A percentile compares a stretch with the other conserved stretches of the same genome.
phyloP scores from a whole-genome alignment of 2,888 invertebrate genomes.

The Limnephilus auricula region DNA sequence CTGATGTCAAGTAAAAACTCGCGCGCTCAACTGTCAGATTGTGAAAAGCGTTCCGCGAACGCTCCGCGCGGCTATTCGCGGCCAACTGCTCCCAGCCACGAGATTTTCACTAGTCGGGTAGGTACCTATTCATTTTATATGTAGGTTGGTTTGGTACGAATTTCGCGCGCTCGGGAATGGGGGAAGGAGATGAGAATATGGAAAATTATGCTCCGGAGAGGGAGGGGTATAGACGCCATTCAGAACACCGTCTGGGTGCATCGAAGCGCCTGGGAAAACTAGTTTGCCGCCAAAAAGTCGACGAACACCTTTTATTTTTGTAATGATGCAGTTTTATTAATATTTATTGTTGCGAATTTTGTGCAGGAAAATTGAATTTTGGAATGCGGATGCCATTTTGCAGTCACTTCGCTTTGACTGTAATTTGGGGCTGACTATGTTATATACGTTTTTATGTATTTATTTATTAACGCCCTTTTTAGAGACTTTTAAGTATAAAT shows the following conservation, averaged over 20 bases:
- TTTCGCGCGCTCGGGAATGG: background rate
- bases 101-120: background rate
- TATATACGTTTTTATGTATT: too few species aligned
- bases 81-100: background rate
- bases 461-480: too few species aligned
- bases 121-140: background rate
- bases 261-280: background rate
- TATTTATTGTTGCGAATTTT: background rate
- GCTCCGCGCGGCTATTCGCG: background rate
- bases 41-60: background rate
- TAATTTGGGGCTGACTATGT: too few species aligned
- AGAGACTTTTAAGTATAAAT: too few species aligned
- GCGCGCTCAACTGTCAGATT: background rate
- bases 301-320: background rate
- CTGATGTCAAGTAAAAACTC: background rate
- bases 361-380: background rate
- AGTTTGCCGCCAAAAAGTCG: conserved; percentile 2
- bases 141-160: background rate
- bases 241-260: background rate
- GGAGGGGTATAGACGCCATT: background rate
- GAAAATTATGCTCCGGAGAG: background rate
- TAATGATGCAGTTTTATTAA: background rate
- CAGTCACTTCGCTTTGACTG: background rate
- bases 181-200: background rate
- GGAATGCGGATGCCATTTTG: background rate